These are phyloP conservation scores for Geophilus truncorum DNA, from an alignment of 2,888 invertebrate species.

Conservation along the genomic window DNA sequence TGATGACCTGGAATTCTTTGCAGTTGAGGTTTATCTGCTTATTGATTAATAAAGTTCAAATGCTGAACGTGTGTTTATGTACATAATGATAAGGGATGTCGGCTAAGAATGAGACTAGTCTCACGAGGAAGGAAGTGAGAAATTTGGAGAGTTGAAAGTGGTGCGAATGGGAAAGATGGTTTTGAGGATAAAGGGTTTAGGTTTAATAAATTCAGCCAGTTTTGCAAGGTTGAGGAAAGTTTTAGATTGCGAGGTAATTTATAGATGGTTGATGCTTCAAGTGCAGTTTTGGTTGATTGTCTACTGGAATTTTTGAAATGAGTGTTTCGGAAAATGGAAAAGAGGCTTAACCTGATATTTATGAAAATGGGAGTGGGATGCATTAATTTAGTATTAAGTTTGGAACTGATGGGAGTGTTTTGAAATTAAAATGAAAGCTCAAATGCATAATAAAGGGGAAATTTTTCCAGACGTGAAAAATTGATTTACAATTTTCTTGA, in stretches of 20 bases:
- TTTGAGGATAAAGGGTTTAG: background rate
- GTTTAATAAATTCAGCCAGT: background rate
- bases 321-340: background rate
- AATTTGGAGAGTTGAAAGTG: background rate
- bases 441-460: background rate
- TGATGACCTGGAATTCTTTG: background rate
- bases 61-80: background rate
- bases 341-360: background rate
- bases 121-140: background rate
- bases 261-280: too few species aligned
- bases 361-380: background rate
- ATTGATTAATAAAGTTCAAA: background rate
- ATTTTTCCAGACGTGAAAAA: background rate
- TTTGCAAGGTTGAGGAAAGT: too few species aligned
- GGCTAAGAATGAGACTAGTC: background rate
- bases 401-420: background rate
- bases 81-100: background rate
- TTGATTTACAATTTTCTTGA: too few species aligned
- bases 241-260: too few species aligned
- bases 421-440: background rate
- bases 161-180: background rate
- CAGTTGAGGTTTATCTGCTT: background rate
- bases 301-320: too few species aligned
- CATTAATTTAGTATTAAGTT: background rate
- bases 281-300: too few species aligned